phyloP scores from a whole-genome alignment of 1,140 invertebrate species.

The Aculops lycopersici region DNA sequence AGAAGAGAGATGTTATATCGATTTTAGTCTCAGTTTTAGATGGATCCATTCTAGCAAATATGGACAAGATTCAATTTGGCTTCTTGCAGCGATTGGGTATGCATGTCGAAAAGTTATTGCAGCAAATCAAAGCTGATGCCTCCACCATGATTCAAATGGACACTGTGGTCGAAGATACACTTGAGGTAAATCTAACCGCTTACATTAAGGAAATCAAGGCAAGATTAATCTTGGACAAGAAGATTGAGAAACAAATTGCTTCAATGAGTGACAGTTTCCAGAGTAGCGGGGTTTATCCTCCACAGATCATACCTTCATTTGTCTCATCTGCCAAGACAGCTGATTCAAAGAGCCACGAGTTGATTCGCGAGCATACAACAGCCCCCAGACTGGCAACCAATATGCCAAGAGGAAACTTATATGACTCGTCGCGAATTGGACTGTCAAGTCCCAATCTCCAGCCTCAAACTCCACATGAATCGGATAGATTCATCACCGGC shows the following conservation, averaged over 20 bases:
- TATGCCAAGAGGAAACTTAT: too few species aligned
- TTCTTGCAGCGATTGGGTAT: slow-evolving; percentile 6
- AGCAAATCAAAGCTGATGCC: slow-evolving; percentile 3
- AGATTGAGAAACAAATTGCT: background rate
- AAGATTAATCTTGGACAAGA: background rate
- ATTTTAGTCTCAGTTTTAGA: background rate
- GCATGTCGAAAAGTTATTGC: slow-evolving; percentile 4
- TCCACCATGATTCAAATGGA: slow-evolving; percentile 1
- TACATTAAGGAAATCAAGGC: background rate
- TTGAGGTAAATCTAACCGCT: background rate
- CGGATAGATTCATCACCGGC: too few species aligned
- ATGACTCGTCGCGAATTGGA: too few species aligned
- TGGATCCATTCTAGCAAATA: slow-evolving; percentile 2
- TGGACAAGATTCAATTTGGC: slow-evolving; percentile 6
- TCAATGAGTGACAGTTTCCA: too few species aligned
- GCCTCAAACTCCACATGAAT: too few species aligned
- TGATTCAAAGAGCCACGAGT: too few species aligned
- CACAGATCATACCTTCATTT: too few species aligned
- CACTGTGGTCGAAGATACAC: background rate
- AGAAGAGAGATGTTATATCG: slow-evolving; percentile 3
- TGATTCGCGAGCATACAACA: too few species aligned
- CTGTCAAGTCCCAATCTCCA: too few species aligned
- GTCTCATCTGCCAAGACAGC: too few species aligned
- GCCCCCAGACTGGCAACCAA: too few species aligned
- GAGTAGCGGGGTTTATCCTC: too few species aligned